Conservation (phyloP, 2,797 vertebrate genomes). For the Varecia variegata region DNA sequence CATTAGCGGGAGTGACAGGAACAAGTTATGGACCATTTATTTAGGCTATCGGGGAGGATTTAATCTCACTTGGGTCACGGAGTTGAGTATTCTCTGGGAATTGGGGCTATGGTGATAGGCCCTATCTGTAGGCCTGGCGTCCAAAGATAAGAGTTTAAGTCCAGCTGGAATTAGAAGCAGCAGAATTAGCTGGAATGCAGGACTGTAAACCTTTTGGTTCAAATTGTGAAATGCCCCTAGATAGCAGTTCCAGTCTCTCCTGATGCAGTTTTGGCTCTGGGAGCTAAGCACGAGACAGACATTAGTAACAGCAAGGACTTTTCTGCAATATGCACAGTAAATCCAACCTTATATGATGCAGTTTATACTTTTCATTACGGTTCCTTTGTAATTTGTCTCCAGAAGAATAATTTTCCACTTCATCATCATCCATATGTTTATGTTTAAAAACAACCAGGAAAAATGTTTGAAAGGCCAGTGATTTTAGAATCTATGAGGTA, state of each 20-base stretch:
- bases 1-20: slow-evolving; percentile 83
- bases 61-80: slow-evolving; percentile 83
- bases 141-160: slow-evolving; percentile 85
- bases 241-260: slow-evolving; percentile 75
- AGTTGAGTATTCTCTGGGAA: slow-evolving; percentile 81
- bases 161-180: slow-evolving; percentile 81
- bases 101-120: slow-evolving; percentile 80
- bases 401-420: slow-evolving; percentile 67
- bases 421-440: slow-evolving; percentile 6
- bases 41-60: slow-evolving; percentile 82
- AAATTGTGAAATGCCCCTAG: slow-evolving; percentile 78
- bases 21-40: slow-evolving; percentile 83
- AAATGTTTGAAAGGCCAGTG: slow-evolving; percentile 67
- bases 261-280: slow-evolving; percentile 70
- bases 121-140: slow-evolving; percentile 82
- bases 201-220: slow-evolving; percentile 79
- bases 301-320: slow-evolving; percentile 60
- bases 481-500: slow-evolving; percentile 63
- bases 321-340: background rate
- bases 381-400: slow-evolving; percentile 40
- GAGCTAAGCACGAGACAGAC: background rate
- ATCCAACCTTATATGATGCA: background rate
- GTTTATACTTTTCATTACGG: rapidly evolving
- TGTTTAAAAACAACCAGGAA: slow-evolving; percentile 36
- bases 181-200: slow-evolving; percentile 81